Evolutionary conservation across 2,888 invertebrate species (phyloP).

Genomic region (Digitonthophagus gazella): DNA sequence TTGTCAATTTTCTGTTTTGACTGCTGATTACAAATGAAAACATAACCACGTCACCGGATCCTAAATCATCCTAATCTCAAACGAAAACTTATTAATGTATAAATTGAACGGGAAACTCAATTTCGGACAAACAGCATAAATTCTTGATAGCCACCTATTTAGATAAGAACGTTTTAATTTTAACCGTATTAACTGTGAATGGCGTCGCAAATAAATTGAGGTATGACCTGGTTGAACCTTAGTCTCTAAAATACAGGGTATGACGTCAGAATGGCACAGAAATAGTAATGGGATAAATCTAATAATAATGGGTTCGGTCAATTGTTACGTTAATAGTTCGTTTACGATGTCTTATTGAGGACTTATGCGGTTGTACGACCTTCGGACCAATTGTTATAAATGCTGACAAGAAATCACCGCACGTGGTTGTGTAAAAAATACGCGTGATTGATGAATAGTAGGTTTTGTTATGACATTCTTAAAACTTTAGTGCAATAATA

Average conservation of each 20-base stretch:
- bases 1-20: not conserved
- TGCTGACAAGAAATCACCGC: not conserved
- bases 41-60: not conserved
- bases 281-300: not conserved
- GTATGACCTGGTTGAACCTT: not conserved
- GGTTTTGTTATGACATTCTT: too few species aligned
- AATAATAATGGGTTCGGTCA: not conserved
- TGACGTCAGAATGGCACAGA: not conserved
- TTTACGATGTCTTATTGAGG: not conserved
- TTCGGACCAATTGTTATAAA: not conserved
- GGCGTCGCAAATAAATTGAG: not conserved
- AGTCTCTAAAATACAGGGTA: not conserved
- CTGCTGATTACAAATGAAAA: not conserved
- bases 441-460: too few species aligned
- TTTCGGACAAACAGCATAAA: too few species aligned
- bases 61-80: too few species aligned
- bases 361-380: not conserved
- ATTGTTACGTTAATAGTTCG: not conserved
- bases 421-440: too few species aligned
- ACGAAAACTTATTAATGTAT: too few species aligned
- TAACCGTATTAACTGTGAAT: not conserved
- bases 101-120: too few species aligned
- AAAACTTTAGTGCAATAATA: too few species aligned
- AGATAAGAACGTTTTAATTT: not conserved
- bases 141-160: too few species aligned